Percentiles rank a stretch among this genome's conserved stretches.
Evolutionary conservation across 2,797 vertebrate genomes (phyloP).

Genomic region (Chlorospingus semifuscus): DNA sequence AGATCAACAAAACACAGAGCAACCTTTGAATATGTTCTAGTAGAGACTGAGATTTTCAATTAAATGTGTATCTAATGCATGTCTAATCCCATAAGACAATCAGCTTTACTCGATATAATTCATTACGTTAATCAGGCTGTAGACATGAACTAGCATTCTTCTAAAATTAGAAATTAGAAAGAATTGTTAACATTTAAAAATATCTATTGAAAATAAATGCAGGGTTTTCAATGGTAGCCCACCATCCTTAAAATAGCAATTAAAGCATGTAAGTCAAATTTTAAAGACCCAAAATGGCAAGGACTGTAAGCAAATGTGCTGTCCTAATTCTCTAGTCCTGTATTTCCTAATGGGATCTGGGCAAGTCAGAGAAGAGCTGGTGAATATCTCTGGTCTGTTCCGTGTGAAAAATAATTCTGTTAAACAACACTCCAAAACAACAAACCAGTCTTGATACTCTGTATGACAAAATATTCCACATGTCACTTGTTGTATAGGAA

Average conservation of each 20-base stretch:
- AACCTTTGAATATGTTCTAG: background rate
- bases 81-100: background rate
- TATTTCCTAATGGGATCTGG: background rate
- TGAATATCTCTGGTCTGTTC: background rate
- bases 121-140: background rate
- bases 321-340: background rate
- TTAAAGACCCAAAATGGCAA: background rate
- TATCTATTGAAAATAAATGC: background rate
- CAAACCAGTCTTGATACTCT: background rate
- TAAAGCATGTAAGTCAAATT: background rate
- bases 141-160: background rate
- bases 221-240: background rate
- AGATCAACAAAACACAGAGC: background rate
- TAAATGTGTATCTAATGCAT: background rate
- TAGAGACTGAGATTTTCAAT: background rate
- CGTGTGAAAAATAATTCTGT: background rate
- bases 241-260: background rate
- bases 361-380: background rate
- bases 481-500: background rate
- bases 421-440: background rate
- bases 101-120: background rate
- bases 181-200: background rate
- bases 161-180: background rate
- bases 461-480: background rate
- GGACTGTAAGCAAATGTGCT: background rate